Percentiles rank a stretch among this genome's conserved stretches.
These are phyloP conservation scores for Polypterus senegalus DNA, from an alignment of 2,113 vertebrate species.

Conservation along the genomic window DNA sequence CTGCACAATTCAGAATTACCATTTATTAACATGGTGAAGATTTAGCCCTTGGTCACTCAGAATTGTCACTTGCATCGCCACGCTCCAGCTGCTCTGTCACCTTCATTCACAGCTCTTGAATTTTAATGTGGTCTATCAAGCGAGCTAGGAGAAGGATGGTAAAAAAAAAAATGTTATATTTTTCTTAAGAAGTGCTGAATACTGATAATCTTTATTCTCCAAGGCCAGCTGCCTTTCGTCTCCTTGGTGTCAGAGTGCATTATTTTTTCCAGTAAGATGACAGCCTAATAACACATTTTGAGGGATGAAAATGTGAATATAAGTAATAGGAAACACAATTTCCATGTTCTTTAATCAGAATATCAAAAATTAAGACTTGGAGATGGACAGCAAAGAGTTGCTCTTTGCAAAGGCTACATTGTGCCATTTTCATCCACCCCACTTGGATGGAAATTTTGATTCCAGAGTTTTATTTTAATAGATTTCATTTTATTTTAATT, in stretches of 20 bases:
- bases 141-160: neutral
- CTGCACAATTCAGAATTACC: neutral
- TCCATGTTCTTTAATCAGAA: neutral
- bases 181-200: constrained; percentile 4
- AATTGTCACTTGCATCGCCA: constrained; percentile 2
- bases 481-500: no score
- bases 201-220: constrained; percentile 2
- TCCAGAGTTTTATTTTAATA: no score
- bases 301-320: neutral
- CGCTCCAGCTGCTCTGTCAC: constrained; percentile 1
- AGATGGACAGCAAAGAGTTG: no score
- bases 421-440: no score
- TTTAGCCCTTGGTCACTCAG: neutral
- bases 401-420: no score
- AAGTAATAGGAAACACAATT: neutral
- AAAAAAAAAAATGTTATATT: neutral
- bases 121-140: neutral
- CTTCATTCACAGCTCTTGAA: neutral
- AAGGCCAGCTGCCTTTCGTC: neutral
- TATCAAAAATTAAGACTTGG: no score
- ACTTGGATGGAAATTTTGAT: no score
- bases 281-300: neutral
- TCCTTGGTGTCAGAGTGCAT: neutral
- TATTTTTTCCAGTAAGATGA: neutral
- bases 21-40: constrained; percentile 1